Percentiles rank a stretch among this genome's conserved stretches.
phyloP scores from a whole-genome alignment of 2,888 invertebrate genomes.

The Epinotia ramella region DNA sequence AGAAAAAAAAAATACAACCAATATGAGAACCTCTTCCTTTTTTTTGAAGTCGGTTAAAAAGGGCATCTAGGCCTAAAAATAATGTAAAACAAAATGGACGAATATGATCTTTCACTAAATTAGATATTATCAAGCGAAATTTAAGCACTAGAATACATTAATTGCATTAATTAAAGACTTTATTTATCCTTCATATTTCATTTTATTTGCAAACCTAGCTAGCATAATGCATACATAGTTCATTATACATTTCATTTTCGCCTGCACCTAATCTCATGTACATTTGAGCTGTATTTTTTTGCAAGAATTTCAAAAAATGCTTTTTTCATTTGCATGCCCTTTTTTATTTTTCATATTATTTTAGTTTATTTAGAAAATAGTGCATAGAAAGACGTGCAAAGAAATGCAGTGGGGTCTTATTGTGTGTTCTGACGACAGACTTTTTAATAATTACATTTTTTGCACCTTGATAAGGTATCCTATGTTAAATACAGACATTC shows the following conservation, averaged over 20 bases:
- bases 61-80: too few species aligned
- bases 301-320: constrained; percentile 63
- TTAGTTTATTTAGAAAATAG: constrained; percentile 65
- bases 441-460: too few species aligned
- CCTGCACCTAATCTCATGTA: constrained; percentile 3
- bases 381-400: constrained; percentile 84
- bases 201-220: not conserved
- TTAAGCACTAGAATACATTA: too few species aligned
- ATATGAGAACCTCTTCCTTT: too few species aligned
- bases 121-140: too few species aligned
- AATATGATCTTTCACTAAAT: too few species aligned
- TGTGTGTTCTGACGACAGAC: constrained; percentile 45
- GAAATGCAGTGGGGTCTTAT: constrained; percentile 72
- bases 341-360: constrained; percentile 41
- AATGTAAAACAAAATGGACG: too few species aligned
- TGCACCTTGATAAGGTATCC: too few species aligned
- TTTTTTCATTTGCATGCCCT: constrained; percentile 61
- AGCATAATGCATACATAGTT: not conserved
- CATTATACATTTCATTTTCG: not conserved
- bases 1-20: too few species aligned
- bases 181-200: not conserved
- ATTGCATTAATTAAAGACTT: not conserved
- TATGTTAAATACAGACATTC: too few species aligned
- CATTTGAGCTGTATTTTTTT: constrained; percentile 79
- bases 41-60: too few species aligned